phyloP scores from a whole-genome alignment of 2,888 invertebrate genomes.

The Temnothorax rugatulus region DNA sequence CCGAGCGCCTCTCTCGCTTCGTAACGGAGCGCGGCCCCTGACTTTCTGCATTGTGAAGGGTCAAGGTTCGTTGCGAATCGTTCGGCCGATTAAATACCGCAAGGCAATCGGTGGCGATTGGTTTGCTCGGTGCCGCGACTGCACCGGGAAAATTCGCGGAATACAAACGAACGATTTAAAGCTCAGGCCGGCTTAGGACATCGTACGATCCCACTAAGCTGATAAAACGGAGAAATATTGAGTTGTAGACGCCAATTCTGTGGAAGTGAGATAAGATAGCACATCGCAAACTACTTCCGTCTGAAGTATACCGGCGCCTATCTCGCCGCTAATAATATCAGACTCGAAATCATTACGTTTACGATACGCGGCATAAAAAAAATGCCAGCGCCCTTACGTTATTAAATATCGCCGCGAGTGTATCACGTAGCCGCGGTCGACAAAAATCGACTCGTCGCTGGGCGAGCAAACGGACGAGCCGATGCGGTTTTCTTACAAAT shows the following conservation, averaged over 20 bases:
- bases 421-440: not conserved
- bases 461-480: not conserved
- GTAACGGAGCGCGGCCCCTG: constrained; percentile 31
- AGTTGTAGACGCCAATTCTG: constrained; percentile 1
- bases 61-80: constrained; percentile 54
- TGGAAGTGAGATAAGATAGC: constrained; percentile 27
- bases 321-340: constrained; percentile 5
- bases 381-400: not conserved
- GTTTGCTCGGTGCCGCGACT: not conserved
- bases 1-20: constrained; percentile 46
- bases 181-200: not conserved
- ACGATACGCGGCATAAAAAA: not conserved
- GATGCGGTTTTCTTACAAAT: constrained; percentile 49
- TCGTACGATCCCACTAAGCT: not conserved
- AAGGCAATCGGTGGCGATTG: constrained; percentile 30
- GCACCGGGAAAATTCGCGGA: not conserved
- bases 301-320: not conserved
- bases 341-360: constrained; percentile 5
- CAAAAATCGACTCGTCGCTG: constrained; percentile 26
- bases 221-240: constrained; percentile 10
- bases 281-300: constrained; percentile 4
- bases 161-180: not conserved
- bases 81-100: constrained; percentile 58
- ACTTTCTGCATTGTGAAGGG: constrained; percentile 56
- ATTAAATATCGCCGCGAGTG: constrained; percentile 16